Evolutionary conservation across 2,888 invertebrate genomes (phyloP), one percentile per base, ranked within the genome.

Genomic region (Caprella mutica): DNA sequence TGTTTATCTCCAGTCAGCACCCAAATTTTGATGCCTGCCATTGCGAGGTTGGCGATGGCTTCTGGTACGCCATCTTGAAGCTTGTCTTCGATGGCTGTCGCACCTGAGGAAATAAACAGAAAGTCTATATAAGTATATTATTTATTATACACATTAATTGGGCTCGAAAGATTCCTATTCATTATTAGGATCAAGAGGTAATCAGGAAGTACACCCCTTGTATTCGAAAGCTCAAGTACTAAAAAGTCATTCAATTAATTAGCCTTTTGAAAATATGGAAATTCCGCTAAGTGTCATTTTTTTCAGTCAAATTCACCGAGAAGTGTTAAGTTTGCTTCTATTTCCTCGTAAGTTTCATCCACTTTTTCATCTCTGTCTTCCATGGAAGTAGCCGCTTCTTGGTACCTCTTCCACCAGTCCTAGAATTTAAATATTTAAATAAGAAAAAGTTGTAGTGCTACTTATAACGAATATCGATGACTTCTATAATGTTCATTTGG

Each of bases 51-150:
- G 54, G 93, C 90, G 72, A 98, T 98, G 3, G 92, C 83, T 72
- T 93, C 89, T 0, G 79, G 78, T 0, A 98, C 98, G 52, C 96
- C 97, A 71, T 98, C 98, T 74, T 98, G 98, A 68, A 98, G 79
- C 76, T 98, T 98, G 75, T 98, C 98, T 77, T 98, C 98, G 69
- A 98, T 97, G 51, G 97, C 98, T 53, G 97, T 94, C n/a, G 93
- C 94, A 53, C 98, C 94, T 75, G 74, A 54, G 1, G 1, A 8
- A 48, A 12, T 2, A 1, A 44, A n/a, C n/a, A n/a, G n/a, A n/a
- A n/a, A n/a, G n/a, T n/a, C n/a, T n/a, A n/a, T n/a, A n/a, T n/a
- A n/a, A n/a, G n/a, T n/a, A n/a, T n/a, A n/a, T n/a, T n/a, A n/a
- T n/a, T n/a, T n/a, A n/a, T n/a, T n/a, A n/a, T n/a, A n/a, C n/a